These are phyloP conservation scores for Heliocidaris erythrogramma DNA, from an alignment of 35 echinoderm and acorn worm genomes.

Conservation along the genomic window DNA sequence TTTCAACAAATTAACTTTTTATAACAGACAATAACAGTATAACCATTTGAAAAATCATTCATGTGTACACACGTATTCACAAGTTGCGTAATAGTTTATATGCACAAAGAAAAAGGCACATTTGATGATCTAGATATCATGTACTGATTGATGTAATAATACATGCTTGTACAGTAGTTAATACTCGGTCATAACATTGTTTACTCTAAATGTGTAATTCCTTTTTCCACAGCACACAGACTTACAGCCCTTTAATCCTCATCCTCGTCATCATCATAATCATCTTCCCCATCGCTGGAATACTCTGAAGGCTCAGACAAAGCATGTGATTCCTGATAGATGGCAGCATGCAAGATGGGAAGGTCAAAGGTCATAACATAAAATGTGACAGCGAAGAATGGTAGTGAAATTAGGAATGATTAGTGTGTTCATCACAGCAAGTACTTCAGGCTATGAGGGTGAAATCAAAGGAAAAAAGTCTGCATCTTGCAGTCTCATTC, in stretches of 20 bases:
- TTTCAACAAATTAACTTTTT: too few relatives aligned
- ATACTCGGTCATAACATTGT: too few relatives aligned
- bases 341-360: slow-evolving; percentile 25
- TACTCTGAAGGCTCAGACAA: slow-evolving; percentile 28
- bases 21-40: too few relatives aligned
- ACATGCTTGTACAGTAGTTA: too few relatives aligned
- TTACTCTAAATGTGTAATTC: not conserved
- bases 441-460: not conserved
- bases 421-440: not conserved
- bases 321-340: slow-evolving; percentile 30
- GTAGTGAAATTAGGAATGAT: not conserved
- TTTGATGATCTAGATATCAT: too few relatives aligned
- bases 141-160: too few relatives aligned
- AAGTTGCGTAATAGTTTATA: not conserved
- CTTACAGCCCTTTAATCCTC: not conserved
- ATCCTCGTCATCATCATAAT: not conserved
- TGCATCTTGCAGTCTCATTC: not conserved
- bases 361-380: not conserved
- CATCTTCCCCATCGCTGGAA: slow-evolving; percentile 37
- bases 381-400: not conserved
- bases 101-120: not conserved
- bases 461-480: not conserved
- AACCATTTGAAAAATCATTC: not conserved
- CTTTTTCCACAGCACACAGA: not conserved
- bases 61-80: not conserved